Evolutionary conservation across 2,113 vertebrate genomes (phyloP).

Genomic region (Tetrax tetrax): DNA sequence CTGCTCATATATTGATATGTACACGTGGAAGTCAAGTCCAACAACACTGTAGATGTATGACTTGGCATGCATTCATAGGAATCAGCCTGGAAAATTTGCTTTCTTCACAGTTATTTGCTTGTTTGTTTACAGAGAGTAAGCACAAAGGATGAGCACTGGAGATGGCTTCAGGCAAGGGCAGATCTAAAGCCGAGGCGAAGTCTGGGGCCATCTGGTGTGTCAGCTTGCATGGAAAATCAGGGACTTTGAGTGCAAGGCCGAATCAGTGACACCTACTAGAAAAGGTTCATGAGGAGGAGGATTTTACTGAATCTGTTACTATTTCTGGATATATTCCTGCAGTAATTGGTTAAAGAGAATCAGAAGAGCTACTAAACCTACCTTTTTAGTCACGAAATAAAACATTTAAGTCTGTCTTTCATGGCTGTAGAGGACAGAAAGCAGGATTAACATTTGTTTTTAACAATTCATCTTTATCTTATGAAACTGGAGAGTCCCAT

Average conservation of each 20-base stretch:
- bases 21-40: fast-evolving
- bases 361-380: not conserved
- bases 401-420: not conserved
- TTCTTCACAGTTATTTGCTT: not conserved
- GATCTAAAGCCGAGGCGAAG: not conserved
- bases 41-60: not conserved
- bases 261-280: not conserved
- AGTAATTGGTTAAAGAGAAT: not conserved
- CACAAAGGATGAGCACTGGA: not conserved
- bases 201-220: not conserved
- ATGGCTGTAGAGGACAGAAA: not conserved
- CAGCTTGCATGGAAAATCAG: not conserved
- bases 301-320: not conserved
- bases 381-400: not conserved
- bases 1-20: not conserved
- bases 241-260: not conserved
- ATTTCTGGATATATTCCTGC: not conserved
- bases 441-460: not conserved
- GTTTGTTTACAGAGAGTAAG: not conserved
- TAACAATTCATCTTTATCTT: not conserved
- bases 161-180: not conserved
- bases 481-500: not conserved
- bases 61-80: not conserved
- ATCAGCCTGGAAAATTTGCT: not conserved
- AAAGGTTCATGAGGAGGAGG: not conserved